Evolutionary conservation across 1,140 invertebrate genomes (phyloP).

Genomic region (Lepidurus packardi): DNA sequence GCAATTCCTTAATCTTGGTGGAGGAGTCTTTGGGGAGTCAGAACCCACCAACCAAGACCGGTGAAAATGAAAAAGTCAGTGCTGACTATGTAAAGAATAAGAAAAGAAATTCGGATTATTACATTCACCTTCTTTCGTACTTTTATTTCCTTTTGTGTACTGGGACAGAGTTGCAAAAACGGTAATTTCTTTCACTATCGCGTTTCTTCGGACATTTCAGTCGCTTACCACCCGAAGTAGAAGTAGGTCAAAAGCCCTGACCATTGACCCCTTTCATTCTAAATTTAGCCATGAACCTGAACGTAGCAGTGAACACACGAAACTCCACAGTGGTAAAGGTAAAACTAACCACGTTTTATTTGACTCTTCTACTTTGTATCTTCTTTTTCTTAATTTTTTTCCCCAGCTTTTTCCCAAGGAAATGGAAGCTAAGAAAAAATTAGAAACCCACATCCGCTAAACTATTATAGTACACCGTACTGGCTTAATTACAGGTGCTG

Average conservation of each 20-base stretch:
- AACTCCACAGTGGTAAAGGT: background rate
- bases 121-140: background rate
- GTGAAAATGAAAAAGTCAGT: background rate
- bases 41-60: background rate
- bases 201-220: background rate
- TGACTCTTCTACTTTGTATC: background rate
- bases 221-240: background rate
- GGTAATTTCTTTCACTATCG: background rate
- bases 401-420: background rate
- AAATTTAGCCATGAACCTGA: background rate
- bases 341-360: too few relatives aligned
- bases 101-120: background rate
- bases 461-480: background rate
- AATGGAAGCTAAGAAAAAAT: background rate
- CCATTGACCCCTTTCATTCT: background rate
- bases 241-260: conserved; percentile 15
- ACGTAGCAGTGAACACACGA: background rate
- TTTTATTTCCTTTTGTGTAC: background rate
- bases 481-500: conserved; percentile 8
- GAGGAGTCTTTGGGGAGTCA: background rate
- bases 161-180: background rate
- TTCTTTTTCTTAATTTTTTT: background rate
- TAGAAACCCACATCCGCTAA: background rate
- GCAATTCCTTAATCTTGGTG: conserved; percentile 18
- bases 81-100: background rate